Evolutionary conservation across 1,140 invertebrate species (phyloP).

Genomic region (Atta colombica): DNA sequence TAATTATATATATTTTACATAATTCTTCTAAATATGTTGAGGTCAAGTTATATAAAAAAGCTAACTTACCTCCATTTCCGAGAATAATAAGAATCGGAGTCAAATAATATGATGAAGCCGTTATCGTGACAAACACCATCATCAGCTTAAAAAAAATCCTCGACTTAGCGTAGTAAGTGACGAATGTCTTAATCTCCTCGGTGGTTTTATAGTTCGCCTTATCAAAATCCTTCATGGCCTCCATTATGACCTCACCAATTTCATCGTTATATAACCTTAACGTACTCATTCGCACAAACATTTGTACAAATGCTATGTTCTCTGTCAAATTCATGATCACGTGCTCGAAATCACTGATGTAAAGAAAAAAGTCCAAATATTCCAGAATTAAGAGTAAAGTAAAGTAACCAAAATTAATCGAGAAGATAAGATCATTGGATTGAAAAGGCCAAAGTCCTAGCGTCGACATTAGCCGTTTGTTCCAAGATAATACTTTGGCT

Average conservation of each 20-base stretch:
- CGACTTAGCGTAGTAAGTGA: conserved; percentile 75
- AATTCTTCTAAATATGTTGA: neutral
- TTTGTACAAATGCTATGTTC: conserved; percentile 80
- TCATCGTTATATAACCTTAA: conserved; percentile 72
- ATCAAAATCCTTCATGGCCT: conserved; percentile 77
- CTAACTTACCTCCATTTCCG: conserved; percentile 39
- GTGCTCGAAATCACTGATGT: conserved; percentile 77
- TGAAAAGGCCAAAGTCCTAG: conserved; percentile 80
- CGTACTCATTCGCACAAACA: conserved; percentile 77
- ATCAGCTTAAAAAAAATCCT: conserved; percentile 78
- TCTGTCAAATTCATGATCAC: conserved; percentile 82
- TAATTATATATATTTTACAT: neutral
- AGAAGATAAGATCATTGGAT: conserved; percentile 72
- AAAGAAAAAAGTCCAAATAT: conserved; percentile 79
- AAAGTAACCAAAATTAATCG: conserved; percentile 77
- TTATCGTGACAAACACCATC: conserved; percentile 75
- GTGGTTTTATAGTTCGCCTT: conserved; percentile 69
- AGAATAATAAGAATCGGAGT: conserved; percentile 74
- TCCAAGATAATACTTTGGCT: conserved; percentile 76
- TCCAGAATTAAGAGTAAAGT: conserved; percentile 77
- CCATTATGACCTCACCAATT: conserved; percentile 74
- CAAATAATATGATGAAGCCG: conserved; percentile 78
- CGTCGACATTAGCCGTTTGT: conserved; percentile 70
- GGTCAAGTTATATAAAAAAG: conserved; percentile 25
- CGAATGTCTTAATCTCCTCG: conserved; percentile 73